These are phyloP conservation scores for Eulimnadia texana DNA, from an alignment of 1,140 invertebrate species.

Conservation along the genomic window DNA sequence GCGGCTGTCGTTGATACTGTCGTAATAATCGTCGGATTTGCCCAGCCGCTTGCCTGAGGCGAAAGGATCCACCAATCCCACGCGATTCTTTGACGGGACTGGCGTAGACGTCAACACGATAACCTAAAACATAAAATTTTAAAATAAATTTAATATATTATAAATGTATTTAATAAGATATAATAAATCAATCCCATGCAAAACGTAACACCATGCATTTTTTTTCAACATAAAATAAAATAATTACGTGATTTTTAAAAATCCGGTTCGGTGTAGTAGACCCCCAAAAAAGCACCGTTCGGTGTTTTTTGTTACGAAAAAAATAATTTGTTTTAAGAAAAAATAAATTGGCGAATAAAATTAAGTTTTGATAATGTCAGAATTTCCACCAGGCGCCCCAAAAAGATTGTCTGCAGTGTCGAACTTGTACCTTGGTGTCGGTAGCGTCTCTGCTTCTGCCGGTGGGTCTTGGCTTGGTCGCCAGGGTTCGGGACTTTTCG, in stretches of 20 bases:
- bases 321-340: background rate
- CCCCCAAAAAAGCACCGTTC: too few species aligned
- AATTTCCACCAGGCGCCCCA: constrained; percentile 7
- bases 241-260: too few species aligned
- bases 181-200: too few species aligned
- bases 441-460: background rate
- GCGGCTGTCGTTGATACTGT: constrained; percentile 9
- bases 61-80: background rate
- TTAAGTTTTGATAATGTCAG: background rate
- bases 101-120: background rate
- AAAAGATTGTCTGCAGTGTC: constrained; percentile 1
- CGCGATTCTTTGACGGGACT: background rate
- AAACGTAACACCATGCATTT: too few species aligned
- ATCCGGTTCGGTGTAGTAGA: too few species aligned
- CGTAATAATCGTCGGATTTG: constrained; percentile 2
- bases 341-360: background rate
- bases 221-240: too few species aligned
- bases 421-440: background rate
- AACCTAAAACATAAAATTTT: background rate
- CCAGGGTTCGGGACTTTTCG: background rate
- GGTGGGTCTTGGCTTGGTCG: background rate
- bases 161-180: background rate
- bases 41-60: background rate
- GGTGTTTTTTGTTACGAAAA: background rate
- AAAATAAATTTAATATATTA: background rate